Evolutionary conservation across 2,797 vertebrate genomes (phyloP), one percentile per base, ranked within the genome.

Genomic region (Acropternis orthonyx): DNA sequence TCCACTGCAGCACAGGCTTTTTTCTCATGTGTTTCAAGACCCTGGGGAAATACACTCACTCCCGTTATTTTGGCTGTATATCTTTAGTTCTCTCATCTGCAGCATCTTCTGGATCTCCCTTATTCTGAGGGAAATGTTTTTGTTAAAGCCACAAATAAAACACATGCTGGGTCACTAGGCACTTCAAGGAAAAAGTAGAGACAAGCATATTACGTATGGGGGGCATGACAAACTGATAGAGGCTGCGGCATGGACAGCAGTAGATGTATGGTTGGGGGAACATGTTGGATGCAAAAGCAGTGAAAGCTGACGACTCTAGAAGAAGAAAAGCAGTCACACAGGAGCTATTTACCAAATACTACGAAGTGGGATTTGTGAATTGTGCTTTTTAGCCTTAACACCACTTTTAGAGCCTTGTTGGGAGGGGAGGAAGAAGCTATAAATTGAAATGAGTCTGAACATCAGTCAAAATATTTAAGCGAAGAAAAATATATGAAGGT

Each of bases 391-490:
- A 76, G 17, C 28, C 85, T 91, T 74, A 88, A 59, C 19, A 2
- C 6, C 30, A 69, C 44, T 94, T 94, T 96, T 92, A 95, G 61
- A 81, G 49, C 41, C 86, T 83, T 82, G 21, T 26, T 69, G 62
- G n/a, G 37, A 87, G 27, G 11, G 15, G 2, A 82, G 20, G 41
- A 92, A 95, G 88, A 84, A 89, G 37, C 59, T 79, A 69, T 80
- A 85, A 92, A 93, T 89, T 92, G 21, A 97, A 96, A 88, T 37
- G 0, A 86, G 34, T 63, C 34, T 87, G 41, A 68, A 85, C 30
- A 75, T 89, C 67, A 19, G 52, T 95, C 89, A 97, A 77, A 81
- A 49, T 77, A 24, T 92, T 92, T 74, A 96, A 85, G 66, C 56
- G 54, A 75, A 82, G 75, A 96, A 85, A 39, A 79, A n/a, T 61